Evolutionary conservation across 2,797 vertebrate species (phyloP).

Genomic region (Alectoris magna): DNA sequence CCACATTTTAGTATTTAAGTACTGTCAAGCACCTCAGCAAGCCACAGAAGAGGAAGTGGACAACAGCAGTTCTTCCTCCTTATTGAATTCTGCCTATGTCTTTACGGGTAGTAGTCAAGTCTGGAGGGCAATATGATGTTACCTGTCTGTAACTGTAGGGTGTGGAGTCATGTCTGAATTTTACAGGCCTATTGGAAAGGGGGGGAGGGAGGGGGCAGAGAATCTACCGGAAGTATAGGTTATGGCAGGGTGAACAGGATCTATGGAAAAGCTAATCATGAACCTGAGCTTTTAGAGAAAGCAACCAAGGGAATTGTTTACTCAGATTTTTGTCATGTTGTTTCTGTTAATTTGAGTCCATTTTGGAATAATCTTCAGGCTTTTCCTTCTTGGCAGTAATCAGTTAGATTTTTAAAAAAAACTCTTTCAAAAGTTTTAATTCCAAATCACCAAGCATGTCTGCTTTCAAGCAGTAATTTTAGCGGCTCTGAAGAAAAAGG

Average conservation of each 20-base stretch:
- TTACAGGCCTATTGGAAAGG: neutral
- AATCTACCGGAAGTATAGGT: neutral
- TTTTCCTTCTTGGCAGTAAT: neutral
- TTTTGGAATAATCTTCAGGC: neutral
- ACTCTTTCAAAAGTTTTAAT: neutral
- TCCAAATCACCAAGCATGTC: neutral
- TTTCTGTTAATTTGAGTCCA: neutral
- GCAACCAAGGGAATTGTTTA: neutral
- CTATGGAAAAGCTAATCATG: neutral
- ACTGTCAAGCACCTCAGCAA: neutral
- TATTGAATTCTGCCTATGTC: neutral
- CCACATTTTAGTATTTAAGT: neutral
- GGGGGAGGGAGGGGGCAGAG: too few relatives aligned
- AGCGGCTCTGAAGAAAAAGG: neutral
- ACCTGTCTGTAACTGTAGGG: rapidly evolving
- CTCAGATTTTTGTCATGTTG: neutral
- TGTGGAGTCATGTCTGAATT: neutral
- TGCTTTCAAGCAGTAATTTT: neutral
- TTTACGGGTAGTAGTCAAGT: neutral
- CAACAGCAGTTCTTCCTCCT: neutral
- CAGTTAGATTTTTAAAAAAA: neutral
- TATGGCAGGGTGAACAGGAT: neutral
- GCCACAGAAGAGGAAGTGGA: neutral
- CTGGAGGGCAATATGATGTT: neutral
- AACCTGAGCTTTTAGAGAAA: neutral